Evolutionary conservation across 2,888 invertebrate species (phyloP).

Genomic region (Apodemia zela): DNA sequence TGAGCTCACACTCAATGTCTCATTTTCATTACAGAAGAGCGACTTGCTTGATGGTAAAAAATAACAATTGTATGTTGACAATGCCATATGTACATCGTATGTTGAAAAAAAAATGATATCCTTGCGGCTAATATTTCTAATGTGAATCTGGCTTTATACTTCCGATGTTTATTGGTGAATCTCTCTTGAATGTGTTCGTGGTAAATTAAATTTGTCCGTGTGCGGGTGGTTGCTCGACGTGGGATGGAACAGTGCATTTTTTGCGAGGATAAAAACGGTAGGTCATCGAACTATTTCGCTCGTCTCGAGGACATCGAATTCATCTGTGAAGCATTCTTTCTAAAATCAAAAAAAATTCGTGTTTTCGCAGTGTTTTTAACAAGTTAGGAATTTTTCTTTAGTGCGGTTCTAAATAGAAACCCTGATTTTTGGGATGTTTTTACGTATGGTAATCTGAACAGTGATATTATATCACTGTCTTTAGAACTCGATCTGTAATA

Average conservation of each 20-base stretch:
- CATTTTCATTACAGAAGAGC: no score
- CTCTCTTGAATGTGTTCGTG: conserved; percentile 47
- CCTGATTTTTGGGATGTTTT: no score
- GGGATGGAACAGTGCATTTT: conserved; percentile 78
- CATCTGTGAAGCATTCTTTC: conserved; percentile 54
- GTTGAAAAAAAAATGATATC: neutral
- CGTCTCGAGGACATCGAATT: conserved; percentile 65
- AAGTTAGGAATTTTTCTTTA: neutral
- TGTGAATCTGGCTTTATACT: conserved; percentile 19
- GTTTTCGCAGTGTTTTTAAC: neutral
- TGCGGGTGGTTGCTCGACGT: conserved; percentile 70
- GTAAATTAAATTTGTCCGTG: conserved; percentile 47
- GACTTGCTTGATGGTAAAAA: neutral
- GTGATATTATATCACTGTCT: no score
- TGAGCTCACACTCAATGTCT: no score
- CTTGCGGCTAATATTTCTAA: neutral
- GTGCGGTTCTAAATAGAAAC: no score
- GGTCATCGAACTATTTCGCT: conserved; percentile 65
- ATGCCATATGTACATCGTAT: neutral
- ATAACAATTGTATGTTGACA: neutral
- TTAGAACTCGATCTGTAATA: no score
- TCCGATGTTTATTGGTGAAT: conserved; percentile 60
- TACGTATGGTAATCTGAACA: no score
- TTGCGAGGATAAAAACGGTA: conserved; percentile 69
- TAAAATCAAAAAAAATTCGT: neutral